Evolutionary conservation across 2,113 vertebrate genomes (phyloP), one percentile per base, ranked within the genome.

Genomic region (Cryptomyrus ogoouensis): DNA sequence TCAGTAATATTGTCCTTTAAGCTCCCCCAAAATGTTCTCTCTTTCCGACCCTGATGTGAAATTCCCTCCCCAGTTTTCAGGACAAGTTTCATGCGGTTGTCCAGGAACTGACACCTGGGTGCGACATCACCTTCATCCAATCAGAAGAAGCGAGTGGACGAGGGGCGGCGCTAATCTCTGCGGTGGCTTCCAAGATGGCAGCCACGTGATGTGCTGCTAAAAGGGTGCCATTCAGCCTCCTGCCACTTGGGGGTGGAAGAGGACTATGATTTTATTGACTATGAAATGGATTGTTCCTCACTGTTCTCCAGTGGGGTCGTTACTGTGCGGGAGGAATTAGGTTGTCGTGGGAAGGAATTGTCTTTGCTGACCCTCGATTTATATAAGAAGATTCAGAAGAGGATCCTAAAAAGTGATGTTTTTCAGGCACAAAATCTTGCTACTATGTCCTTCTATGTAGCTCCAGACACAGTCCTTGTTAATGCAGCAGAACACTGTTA

Each of bases 141-240:
- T 98, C 98, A 0, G 97, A 99, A 91, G 98, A 99, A 91, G 98
- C 98, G 90, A 99, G 98, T 0, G 98, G 98, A 24, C 95, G 98
- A 0, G 98, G 98, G 0, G 98, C 98, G 0, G 98, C 98, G 0
- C 96, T 99, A 1, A 97, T 99, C 93, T 99, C 98, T 0, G 98
- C 98, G 0, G 97, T 99, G 62, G 98, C 98, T 86, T 97, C 96
- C 91, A 99, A 99, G 93, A 99, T 99, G 97, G 98, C 95, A 0
- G 93, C 97, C 13, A 96, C 90, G 95, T 97, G 94, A 94, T 97
- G 92, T 94, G 94, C 56, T 96, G 96, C 74, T 97, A 80, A 94
- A 96, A 88, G 9, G 49, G 19, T 10, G 47, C 56, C 89, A 1
- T 84, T 19, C 77, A 84, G 52, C 50, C 52, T 89, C 52, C 39